phyloP scores from a whole-genome alignment of 2,113 vertebrate genomes.

The Rhinoptilus africanus region DNA sequence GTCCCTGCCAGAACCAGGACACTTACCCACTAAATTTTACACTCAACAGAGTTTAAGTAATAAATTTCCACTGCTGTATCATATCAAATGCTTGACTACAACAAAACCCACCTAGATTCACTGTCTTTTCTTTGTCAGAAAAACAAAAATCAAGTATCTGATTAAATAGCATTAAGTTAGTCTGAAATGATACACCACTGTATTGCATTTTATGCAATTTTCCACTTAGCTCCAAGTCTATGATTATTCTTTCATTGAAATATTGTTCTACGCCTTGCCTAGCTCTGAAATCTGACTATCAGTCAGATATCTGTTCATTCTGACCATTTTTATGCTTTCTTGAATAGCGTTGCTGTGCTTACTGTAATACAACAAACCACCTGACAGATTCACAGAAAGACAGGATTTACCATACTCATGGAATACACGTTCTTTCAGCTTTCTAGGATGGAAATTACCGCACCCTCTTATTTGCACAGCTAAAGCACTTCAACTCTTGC shows the following conservation, averaged over 20 bases:
- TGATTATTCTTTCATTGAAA: background rate
- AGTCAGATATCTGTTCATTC: background rate
- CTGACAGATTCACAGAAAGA: background rate
- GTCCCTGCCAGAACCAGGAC: no score
- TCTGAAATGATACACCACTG: background rate
- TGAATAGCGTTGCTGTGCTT: background rate
- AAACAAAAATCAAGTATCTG: background rate
- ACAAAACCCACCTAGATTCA: background rate
- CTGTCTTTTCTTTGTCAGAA: background rate
- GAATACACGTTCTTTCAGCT: background rate
- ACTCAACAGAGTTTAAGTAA: background rate
- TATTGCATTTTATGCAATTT: background rate
- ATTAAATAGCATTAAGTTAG: background rate
- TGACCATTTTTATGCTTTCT: background rate
- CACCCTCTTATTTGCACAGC: background rate
- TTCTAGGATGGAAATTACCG: background rate
- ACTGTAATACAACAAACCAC: background rate
- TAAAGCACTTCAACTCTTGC: background rate
- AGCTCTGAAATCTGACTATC: background rate
- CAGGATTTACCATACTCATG: background rate
- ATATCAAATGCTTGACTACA: background rate
- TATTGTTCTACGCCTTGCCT: background rate
- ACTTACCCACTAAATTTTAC: background rate
- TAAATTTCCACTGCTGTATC: background rate
- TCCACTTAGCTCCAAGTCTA: background rate